phyloP scores from a whole-genome alignment of 2,113 vertebrate species.

The Tachuris rubrigastra region DNA sequence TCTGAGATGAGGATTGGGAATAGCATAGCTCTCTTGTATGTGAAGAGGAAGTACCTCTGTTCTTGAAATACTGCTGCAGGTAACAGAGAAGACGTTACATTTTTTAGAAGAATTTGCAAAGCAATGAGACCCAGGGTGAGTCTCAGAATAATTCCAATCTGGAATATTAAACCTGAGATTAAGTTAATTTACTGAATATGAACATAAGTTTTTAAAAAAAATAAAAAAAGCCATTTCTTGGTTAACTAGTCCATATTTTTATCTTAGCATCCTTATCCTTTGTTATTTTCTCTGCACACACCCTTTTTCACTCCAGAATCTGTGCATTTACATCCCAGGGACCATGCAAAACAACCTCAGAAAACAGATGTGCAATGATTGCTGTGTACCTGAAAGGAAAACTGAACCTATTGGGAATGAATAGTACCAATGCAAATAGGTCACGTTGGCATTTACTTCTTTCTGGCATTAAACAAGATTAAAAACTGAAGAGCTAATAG shows the following conservation, averaged over 20 bases:
- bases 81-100: background rate
- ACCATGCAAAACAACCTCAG: background rate
- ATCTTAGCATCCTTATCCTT: background rate
- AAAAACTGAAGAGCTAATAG: background rate
- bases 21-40: background rate
- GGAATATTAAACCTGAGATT: background rate
- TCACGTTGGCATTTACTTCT: constrained; percentile 12
- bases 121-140: background rate
- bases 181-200: background rate
- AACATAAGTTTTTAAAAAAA: background rate
- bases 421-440: background rate
- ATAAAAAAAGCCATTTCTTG: background rate
- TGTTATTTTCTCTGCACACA: background rate
- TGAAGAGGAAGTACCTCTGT: background rate
- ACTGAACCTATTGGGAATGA: background rate
- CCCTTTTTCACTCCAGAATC: background rate
- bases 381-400: constrained; percentile 4
- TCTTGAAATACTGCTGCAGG: background rate
- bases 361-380: background rate
- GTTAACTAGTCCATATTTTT: background rate
- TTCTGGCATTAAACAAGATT: constrained; percentile 16
- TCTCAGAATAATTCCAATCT: background rate
- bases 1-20: background rate
- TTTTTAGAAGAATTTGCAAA: background rate
- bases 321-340: background rate